phyloP scores from a whole-genome alignment of 2,113 vertebrate species.

The Poecilia latipinna region DNA sequence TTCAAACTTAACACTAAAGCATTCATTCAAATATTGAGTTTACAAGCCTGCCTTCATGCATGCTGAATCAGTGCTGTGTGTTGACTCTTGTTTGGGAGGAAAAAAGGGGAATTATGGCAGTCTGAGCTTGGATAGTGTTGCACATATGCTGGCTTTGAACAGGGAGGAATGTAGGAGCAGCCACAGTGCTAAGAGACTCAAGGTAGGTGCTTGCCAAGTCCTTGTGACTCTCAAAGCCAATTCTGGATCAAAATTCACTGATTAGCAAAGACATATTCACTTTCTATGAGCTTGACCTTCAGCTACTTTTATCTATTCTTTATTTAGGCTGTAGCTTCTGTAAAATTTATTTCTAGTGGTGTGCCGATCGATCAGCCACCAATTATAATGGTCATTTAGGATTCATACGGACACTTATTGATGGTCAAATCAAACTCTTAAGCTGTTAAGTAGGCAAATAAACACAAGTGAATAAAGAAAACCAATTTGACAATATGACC shows the following conservation, averaged over 20 bases:
- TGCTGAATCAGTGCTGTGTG: conserved; percentile 39
- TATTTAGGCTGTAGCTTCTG: not conserved
- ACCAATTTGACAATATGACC: no score
- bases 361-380: no score
- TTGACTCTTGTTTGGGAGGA: conserved; percentile 6
- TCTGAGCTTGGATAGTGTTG: conserved; percentile 11
- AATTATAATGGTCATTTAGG: no score
- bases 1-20: not conserved
- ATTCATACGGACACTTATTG: no score
- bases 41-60: conserved; percentile 4
- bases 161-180: not conserved
- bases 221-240: not conserved
- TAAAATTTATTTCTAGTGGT: no score
- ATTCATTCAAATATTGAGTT: conserved; percentile 16
- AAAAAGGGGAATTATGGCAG: not conserved
- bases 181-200: not conserved
- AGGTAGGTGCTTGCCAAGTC: not conserved
- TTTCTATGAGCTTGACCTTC: not conserved
- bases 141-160: conserved; percentile 21
- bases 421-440: no score
- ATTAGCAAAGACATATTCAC: not conserved
- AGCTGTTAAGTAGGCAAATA: no score
- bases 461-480: no score
- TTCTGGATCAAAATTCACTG: conserved; percentile 33
- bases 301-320: not conserved